phyloP scores from a whole-genome alignment of 92 coral and sea anemone genomes.

The Ricordea florida region DNA sequence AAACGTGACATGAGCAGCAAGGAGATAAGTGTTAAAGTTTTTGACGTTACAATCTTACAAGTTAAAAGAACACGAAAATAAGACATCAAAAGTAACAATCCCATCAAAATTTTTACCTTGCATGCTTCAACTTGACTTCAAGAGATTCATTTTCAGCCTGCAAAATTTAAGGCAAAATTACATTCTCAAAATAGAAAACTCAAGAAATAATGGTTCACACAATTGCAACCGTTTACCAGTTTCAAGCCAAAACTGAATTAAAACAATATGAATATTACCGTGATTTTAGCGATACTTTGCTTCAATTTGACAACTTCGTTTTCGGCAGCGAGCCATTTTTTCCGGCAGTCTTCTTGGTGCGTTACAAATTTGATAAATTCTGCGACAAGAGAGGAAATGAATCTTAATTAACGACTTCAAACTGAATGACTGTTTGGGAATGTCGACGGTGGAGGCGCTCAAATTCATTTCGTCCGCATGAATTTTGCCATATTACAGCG shows the following conservation, averaged over 20 bases:
- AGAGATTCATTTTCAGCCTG: conserved; percentile 97
- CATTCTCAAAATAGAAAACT: too few relatives aligned
- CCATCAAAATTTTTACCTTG: conserved; percentile 60
- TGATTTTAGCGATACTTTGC: conserved; percentile 83
- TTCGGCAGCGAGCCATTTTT: conserved; percentile 88
- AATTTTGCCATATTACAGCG: too few relatives aligned
- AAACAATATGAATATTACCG: conserved; percentile 61
- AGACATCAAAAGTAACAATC: too few relatives aligned
- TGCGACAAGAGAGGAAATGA: too few relatives aligned
- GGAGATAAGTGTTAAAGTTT: too few relatives aligned
- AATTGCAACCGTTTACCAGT: too few relatives aligned
- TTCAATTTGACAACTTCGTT: conserved; percentile 69
- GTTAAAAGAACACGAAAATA: too few relatives aligned
- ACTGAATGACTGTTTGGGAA: too few relatives aligned
- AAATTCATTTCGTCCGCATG: too few relatives aligned
- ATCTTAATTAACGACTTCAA: too few relatives aligned
- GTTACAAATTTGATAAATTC: conserved; percentile 92
- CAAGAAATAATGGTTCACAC: too few relatives aligned
- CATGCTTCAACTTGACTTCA: conserved; percentile 92
- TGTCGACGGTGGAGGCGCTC: too few relatives aligned
- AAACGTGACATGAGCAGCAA: not conserved
- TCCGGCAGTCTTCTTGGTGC: conserved; percentile 97
- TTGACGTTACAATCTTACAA: not conserved
- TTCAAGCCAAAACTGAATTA: not conserved
- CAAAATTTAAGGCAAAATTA: not conserved